A percentile compares a stretch with the other conserved stretches of the same genome.
These are phyloP conservation scores for Maniola hyperantus DNA, from an alignment of 2,888 invertebrate genomes.

Conservation along the genomic window DNA sequence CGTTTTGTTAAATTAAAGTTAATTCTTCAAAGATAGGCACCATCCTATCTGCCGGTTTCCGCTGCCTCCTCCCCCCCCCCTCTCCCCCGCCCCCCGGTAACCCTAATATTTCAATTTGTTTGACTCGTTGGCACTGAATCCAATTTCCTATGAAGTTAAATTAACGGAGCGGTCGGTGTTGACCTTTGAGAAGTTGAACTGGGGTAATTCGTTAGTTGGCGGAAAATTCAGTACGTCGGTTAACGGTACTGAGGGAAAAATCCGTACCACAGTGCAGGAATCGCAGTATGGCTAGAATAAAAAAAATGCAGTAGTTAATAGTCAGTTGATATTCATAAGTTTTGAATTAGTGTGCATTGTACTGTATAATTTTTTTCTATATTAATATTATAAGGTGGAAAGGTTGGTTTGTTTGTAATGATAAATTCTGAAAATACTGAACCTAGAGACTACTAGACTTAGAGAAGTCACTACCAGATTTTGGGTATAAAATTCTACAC, in stretches of 20 bases:
- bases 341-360: too few relatives aligned
- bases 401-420: too few relatives aligned
- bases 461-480: too few relatives aligned
- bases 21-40: conserved; percentile 27
- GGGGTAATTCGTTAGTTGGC: conserved; percentile 34
- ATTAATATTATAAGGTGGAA: too few relatives aligned
- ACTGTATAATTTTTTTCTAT: too few relatives aligned
- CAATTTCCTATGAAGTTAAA: conserved; percentile 44
- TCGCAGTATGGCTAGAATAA: background rate
- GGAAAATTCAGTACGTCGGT: conserved; percentile 26
- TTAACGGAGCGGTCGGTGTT: conserved; percentile 38
- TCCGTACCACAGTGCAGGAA: background rate
- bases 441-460: too few relatives aligned
- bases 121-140: conserved; percentile 37
- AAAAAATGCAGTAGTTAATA: background rate
- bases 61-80: too few relatives aligned
- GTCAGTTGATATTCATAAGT: too few relatives aligned
- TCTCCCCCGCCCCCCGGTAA: conserved; percentile 15
- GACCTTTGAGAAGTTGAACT: conserved; percentile 39
- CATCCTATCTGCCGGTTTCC: conserved; percentile 22
- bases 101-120: conserved; percentile 41
- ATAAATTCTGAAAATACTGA: too few relatives aligned
- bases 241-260: conserved; percentile 9
- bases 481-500: too few relatives aligned
- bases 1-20: conserved; percentile 30